phyloP scores from a whole-genome alignment of 53 echinoderm and acorn worm species.

The Henricia sp. region DNA sequence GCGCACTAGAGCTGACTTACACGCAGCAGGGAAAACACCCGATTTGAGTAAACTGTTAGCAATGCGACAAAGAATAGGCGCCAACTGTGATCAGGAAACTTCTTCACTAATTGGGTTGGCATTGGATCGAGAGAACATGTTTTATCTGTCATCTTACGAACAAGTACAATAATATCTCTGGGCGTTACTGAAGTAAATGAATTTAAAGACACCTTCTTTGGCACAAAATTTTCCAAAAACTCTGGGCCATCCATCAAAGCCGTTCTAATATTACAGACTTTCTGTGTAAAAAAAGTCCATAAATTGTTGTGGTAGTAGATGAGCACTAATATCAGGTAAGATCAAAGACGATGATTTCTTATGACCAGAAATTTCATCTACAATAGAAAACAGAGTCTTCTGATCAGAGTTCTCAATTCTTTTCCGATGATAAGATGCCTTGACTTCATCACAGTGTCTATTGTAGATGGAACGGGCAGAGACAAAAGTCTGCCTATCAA shows the following conservation, averaged over 20 bases:
- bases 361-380: neutral
- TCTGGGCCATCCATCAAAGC: neutral
- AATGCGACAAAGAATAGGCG: neutral
- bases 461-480: neutral
- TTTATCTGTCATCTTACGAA: too few relatives aligned
- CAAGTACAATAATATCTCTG: too few relatives aligned
- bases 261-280: neutral
- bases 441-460: neutral
- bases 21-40: neutral
- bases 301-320: neutral
- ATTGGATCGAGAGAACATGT: neutral
- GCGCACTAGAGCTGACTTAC: neutral
- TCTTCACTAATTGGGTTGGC: neutral
- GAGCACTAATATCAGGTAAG: neutral
- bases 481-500: neutral
- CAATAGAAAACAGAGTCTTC: neutral
- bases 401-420: neutral
- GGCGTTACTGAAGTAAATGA: too few relatives aligned
- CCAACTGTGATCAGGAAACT: neutral
- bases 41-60: neutral
- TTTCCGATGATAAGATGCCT: neutral
- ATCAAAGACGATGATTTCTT: neutral
- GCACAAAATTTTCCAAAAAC: neutral
- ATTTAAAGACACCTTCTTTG: too few relatives aligned
- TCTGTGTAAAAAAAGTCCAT: neutral